Base-by-base conservation (phyloP, 1,140 invertebrate genomes). In the Temnothorax curvispinosus region DNA sequence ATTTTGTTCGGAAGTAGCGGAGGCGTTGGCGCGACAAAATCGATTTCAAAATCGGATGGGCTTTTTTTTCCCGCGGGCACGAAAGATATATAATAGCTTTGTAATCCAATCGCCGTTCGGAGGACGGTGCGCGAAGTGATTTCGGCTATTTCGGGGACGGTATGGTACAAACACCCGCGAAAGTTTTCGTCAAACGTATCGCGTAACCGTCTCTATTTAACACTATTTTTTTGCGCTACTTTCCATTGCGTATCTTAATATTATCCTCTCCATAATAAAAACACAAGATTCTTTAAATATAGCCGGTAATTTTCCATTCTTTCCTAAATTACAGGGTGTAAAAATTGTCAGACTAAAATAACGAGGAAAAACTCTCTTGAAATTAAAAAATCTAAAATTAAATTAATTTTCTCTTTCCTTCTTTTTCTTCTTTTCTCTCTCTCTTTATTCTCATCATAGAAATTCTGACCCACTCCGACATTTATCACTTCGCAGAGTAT, bases 61-160 rank as follows among this genome's bases (percentile, higher is more conserved):
- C 21, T 67, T 80, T 80, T 80, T 77, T 65, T 80, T 44, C 15
- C 44, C 76, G 76, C 44, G 27, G 11, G 27, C 13, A 18, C 18
- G 41, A 67, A 80, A n/a, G 47, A 52, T 38, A n/a, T 38, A 52
- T 80, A 80, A 80, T 67, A 80, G 76, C 62, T 80, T 80, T 67
- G 44, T 80, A 67, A 80, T 80, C 32, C 44, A 78, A 78, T 78
- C 60, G 7, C n/a, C 60, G 32, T 41, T 3, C 35, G n/a, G 72
- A 27, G 52, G 1, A 38, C 27, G 60, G 9, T 38, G 18, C 58
- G 58, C 6, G 32, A 67, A 80, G 62, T 80, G 60, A 80, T 80
- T 80, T 67, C n/a, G 60, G 13, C 13, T 67, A 38, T 65, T 80
- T 67, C n/a, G 32, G 27, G 62, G 32, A 47, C 41, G 11, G 11